Evolutionary conservation across 2,888 invertebrate species (phyloP).

Genomic region (Abrostola tripartita): DNA sequence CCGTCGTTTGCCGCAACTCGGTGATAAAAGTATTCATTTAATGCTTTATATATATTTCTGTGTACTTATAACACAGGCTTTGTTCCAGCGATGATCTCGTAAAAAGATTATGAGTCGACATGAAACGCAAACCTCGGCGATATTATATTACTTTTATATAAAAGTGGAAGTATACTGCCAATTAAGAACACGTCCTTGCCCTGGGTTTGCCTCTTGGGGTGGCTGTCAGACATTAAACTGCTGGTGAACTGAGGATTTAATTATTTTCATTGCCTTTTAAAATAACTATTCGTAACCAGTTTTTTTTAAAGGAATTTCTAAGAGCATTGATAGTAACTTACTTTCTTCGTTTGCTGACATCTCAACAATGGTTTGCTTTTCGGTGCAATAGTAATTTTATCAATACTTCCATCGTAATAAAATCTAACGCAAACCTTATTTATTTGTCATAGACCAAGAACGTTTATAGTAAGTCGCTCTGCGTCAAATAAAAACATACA

Average conservation of each 20-base stretch:
- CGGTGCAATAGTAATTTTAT: too few relatives aligned
- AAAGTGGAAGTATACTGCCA: conserved; percentile 18
- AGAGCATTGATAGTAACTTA: too few relatives aligned
- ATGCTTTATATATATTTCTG: conserved; percentile 52
- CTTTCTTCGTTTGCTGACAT: too few relatives aligned
- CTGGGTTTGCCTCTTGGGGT: not conserved
- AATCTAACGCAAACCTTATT: too few relatives aligned
- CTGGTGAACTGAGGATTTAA: not conserved
- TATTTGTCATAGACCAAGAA: too few relatives aligned
- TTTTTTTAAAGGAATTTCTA: too few relatives aligned
- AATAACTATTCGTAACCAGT: too few relatives aligned
- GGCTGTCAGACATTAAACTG: not conserved
- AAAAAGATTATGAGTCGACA: conserved; percentile 52
- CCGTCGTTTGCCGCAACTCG: conserved; percentile 25
- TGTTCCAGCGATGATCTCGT: conserved; percentile 49
- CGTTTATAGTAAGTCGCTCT: too few relatives aligned
- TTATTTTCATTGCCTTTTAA: not conserved
- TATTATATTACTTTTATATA: conserved; percentile 48
- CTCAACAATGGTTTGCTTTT: too few relatives aligned
- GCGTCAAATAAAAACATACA: too few relatives aligned
- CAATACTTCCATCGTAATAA: too few relatives aligned
- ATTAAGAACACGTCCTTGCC: conserved; percentile 14
- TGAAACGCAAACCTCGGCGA: conserved; percentile 46
- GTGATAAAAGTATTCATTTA: conserved; percentile 54
- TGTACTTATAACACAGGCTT: conserved; percentile 47